Percentiles rank a stretch among this genome's conserved stretches.
phyloP scores from a whole-genome alignment of 2,888 invertebrate genomes.

The Omphaloscelis lunosa region DNA sequence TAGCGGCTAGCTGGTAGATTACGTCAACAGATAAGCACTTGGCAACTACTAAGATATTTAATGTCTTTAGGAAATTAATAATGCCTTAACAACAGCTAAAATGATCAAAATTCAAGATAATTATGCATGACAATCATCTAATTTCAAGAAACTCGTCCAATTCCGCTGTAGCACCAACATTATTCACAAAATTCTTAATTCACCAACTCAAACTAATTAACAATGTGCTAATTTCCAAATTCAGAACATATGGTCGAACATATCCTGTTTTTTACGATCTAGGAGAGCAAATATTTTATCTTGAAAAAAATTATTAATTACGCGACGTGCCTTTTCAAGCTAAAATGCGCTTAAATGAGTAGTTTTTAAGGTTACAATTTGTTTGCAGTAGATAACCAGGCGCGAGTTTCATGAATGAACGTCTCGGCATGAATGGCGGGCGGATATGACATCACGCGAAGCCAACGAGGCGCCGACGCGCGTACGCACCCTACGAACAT shows the following conservation, averaged over 20 bases:
- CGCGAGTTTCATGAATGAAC: conserved; percentile 83
- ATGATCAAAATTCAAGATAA: conserved; percentile 43
- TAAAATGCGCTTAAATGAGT: not conserved
- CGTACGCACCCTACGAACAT: conserved; percentile 77
- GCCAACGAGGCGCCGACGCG: conserved; percentile 75
- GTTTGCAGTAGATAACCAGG: conserved; percentile 34
- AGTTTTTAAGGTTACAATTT: conserved; percentile 44
- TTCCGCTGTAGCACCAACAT: conserved; percentile 31
- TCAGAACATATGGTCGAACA: conserved; percentile 61
- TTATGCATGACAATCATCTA: conserved; percentile 29
- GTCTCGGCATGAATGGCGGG: conserved; percentile 79
- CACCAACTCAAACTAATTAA: conserved; percentile 51
- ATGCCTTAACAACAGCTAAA: conserved; percentile 1
- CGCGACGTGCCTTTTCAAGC: not conserved
- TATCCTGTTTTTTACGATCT: conserved; percentile 66
- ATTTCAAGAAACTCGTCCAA: conserved; percentile 25
- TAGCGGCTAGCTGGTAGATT: conserved; percentile 22
- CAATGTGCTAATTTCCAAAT: conserved; percentile 62
- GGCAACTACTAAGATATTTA: conserved; percentile 22
- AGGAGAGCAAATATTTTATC: conserved; percentile 51
- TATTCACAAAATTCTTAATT: conserved; percentile 49
- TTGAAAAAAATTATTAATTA: conserved; percentile 46
- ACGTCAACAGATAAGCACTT: conserved; percentile 35
- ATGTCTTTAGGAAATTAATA: conserved; percentile 8
- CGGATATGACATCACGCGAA: conserved; percentile 83